A percentile compares a stretch with the other conserved stretches of the same genome.
Conservation (phyloP, 2,113 vertebrate genomes). For the Potamarius usumacintae region DNA sequence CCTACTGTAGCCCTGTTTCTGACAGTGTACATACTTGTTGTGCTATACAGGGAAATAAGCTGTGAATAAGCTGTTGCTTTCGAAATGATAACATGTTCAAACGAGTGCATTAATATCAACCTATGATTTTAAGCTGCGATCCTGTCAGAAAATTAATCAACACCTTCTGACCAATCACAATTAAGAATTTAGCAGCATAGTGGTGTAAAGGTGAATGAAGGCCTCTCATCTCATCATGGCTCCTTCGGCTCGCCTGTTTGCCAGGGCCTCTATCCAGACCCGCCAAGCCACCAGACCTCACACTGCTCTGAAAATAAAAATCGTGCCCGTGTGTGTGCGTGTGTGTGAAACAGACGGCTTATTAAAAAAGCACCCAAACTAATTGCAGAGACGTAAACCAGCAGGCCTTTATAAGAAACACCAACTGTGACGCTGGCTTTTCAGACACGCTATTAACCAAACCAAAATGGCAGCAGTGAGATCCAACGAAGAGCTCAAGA, state of each 20-base stretch:
- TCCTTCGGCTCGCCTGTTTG: conserved; percentile 38
- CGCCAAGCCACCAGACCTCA: conserved; percentile 65
- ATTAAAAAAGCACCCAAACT: conserved; percentile 35
- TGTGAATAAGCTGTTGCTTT: not conserved
- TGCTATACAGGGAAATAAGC: not conserved
- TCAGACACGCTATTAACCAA: not conserved
- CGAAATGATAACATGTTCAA: not conserved
- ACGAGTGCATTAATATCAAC: not conserved
- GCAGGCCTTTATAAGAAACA: conserved; percentile 9
- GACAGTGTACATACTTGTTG: no score
- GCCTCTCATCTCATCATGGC: conserved; percentile 32
- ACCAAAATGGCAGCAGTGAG: not conserved
- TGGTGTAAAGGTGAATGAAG: not conserved
- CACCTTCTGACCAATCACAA: conserved; percentile 10
- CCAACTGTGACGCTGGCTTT: not conserved
- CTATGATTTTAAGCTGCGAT: not conserved
- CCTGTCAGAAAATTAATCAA: conserved; percentile 6
- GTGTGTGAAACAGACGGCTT: conserved; percentile 34
- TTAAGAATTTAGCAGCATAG: not conserved
- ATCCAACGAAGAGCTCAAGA: not conserved
- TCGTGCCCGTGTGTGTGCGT: conserved; percentile 26
- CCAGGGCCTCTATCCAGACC: conserved; percentile 62
- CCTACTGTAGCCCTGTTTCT: no score
- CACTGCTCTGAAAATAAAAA: conserved; percentile 58
- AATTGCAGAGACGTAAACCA: conserved; percentile 34